These are phyloP conservation scores for Anthopleura xanthogrammica DNA, from an alignment of 92 coral and sea anemone genomes.

Conservation along the genomic window DNA sequence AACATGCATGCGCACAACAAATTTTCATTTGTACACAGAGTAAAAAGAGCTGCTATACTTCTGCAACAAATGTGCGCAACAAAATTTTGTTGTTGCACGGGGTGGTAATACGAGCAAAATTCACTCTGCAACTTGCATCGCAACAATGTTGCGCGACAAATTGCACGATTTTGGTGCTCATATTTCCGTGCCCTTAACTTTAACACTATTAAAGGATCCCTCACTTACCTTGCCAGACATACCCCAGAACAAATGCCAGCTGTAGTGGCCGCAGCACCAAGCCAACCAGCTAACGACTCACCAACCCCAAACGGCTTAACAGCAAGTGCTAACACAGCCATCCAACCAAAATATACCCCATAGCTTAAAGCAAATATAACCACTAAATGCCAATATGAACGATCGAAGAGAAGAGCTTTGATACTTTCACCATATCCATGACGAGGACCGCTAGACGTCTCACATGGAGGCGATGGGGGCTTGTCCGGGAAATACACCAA, in stretches of 20 bases:
- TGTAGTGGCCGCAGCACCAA: constrained; percentile 57
- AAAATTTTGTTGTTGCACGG: too few relatives aligned
- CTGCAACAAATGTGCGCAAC: too few relatives aligned
- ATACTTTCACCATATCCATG: not conserved
- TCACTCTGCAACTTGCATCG: too few relatives aligned
- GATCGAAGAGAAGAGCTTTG: constrained; percentile 3
- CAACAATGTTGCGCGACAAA: too few relatives aligned
- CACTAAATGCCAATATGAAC: constrained; percentile 58
- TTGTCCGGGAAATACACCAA: constrained; percentile 70
- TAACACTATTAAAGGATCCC: not conserved
- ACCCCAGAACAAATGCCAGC: constrained; percentile 76
- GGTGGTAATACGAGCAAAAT: too few relatives aligned
- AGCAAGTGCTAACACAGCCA: constrained; percentile 61
- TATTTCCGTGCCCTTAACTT: too few relatives aligned
- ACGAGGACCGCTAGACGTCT: not conserved
- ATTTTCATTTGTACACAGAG: too few relatives aligned
- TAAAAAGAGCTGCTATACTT: too few relatives aligned
- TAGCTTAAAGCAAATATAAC: constrained; percentile 59
- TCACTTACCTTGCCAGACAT: constrained; percentile 48
- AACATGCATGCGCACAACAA: too few relatives aligned
- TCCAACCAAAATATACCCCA: constrained; percentile 75
- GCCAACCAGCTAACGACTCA: constrained; percentile 67
- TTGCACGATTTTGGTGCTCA: too few relatives aligned
- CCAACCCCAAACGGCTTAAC: constrained; percentile 58
- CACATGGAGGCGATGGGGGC: constrained; percentile 79